Evolutionary conservation across 2,797 vertebrate genomes (phyloP).

Genomic region (Myotis myotis): DNA sequence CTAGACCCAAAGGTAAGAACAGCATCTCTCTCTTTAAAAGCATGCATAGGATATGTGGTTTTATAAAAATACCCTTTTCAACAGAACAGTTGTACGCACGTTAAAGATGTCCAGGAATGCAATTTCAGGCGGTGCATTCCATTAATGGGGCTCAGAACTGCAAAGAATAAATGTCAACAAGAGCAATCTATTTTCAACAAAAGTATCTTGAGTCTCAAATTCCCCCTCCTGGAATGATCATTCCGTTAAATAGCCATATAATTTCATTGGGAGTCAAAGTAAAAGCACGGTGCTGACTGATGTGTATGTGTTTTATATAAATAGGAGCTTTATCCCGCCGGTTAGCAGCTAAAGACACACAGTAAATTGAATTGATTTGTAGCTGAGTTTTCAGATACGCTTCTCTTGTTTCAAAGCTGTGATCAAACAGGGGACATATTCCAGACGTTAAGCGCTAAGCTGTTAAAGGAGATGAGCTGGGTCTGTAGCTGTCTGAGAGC

Average conservation of each 20-base stretch:
- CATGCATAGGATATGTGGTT: neutral
- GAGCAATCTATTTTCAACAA: conserved; percentile 32
- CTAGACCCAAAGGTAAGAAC: neutral
- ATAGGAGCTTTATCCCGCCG: neutral
- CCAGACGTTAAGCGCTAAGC: conserved; percentile 72
- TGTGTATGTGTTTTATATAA: neutral
- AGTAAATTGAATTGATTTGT: conserved; percentile 61
- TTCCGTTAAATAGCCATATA: conserved; percentile 44
- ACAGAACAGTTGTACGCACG: neutral
- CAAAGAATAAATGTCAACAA: conserved; percentile 19
- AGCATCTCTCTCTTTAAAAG: neutral
- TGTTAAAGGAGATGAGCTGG: conserved; percentile 67
- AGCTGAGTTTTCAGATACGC: conserved; percentile 81
- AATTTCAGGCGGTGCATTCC: neutral
- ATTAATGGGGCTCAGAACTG: conserved; percentile 25
- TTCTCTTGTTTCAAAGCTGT: conserved; percentile 80
- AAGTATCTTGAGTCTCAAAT: conserved; percentile 50
- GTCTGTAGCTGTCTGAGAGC: conserved; percentile 56
- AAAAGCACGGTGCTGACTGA: neutral
- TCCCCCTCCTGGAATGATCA: conserved; percentile 25
- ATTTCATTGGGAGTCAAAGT: conserved; percentile 45
- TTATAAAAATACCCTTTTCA: neutral
- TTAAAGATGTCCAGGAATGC: neutral
- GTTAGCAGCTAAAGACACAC: conserved; percentile 29
- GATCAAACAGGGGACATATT: conserved; percentile 82